Base-by-base conservation (phyloP, 1,140 invertebrate genomes). In the Drosophila tsacasi region DNA sequence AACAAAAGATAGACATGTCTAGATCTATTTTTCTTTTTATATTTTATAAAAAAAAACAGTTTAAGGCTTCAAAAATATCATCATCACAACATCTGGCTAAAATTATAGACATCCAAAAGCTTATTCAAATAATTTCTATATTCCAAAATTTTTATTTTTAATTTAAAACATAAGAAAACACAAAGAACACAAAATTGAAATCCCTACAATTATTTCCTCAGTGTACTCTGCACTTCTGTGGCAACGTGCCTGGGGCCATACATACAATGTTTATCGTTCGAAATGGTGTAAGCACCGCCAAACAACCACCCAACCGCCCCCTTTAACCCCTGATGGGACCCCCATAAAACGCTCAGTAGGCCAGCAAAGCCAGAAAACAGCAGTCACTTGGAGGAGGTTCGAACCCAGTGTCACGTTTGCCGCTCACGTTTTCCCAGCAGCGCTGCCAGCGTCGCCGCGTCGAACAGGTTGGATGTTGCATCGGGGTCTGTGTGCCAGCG, bases 361-460 rank as follows among this genome's bases (percentile, higher is more conserved):
- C 54, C 17, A 32, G 54, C 32, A 57, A 37, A 40, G 55, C 17
- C 35, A 58, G 35, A 58, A 58, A 58, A 58, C 40, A 25, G 55
- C 55, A 58, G 58, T 42, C 78, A 90, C 78, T 61, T 21, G 54
- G 54, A 23, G 54, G 35, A 39, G 55, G 69, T 78, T 90, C 84
- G 68, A 89, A 84, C 81, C 64, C 83, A 75, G 73, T 65, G 85
- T 89, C 84, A 89, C 84, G 84, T 89, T 89, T 89, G 78, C 54
- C 60, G 74, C 81, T 89, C 84, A 89, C 84, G 84, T 89, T 89
- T 89, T 87, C 76, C 68, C 66, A 76, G 60, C 84, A 72, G 84
- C 74, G 69, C 81, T 49, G 68, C 46, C 39, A 25, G 37, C 64
- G 40, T 39, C 66, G 39, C 50, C 42, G 60, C 49, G 19, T 79